Base-by-base conservation (phyloP, 2,888 invertebrate species). In the Sesia apiformis region DNA sequence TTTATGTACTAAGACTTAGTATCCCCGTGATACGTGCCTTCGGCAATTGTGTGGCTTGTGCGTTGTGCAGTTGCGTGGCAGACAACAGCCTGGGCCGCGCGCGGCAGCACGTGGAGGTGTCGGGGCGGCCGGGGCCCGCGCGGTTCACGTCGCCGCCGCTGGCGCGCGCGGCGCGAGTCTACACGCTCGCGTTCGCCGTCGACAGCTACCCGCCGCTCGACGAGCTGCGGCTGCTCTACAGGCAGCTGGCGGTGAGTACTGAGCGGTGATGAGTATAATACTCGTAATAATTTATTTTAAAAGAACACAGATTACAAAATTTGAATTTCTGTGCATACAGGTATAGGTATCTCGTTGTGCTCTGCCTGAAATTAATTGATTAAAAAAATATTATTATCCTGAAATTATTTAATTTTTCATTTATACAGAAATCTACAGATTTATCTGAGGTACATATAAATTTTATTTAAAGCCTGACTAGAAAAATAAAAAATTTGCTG, bases 121-220 rank as follows among this genome's bases (percentile, higher is more conserved):
- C 93, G 4, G 94, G 94, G 1, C 90, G 93, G 60, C 94, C 94
- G 0, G 93, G 93, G 6, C 91, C 93, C 23, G 94, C 93, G 52
- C 91, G 93, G 59, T 93, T 94, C 81, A 91, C 92, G 52, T 93
- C 75, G 0, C 90, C 92, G 7, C 92, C 93, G 39, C 91, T 92
- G 64, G 92, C 93, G 53, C 83, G 91, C 46, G 78, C 91, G 38
- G 82, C 91, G 56, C 88, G 91, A 66, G 85, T 90, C 52, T 94
- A 93, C 85, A 91, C 92, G 69, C 89, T 94, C 53, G 90, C 92
- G 60, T 94, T 94, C 91, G 90, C 91, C 57, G 93, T 94, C 53
- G 94, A 94, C 82, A 93, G 93, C 75, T 94, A 93, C 78, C 93
- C 94, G 42, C 93, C 93, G 53, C 81, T 94, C 38, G 92, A 93